phyloP scores from a whole-genome alignment of 2,113 vertebrate genomes.

The Leptodactylus fuscus region DNA sequence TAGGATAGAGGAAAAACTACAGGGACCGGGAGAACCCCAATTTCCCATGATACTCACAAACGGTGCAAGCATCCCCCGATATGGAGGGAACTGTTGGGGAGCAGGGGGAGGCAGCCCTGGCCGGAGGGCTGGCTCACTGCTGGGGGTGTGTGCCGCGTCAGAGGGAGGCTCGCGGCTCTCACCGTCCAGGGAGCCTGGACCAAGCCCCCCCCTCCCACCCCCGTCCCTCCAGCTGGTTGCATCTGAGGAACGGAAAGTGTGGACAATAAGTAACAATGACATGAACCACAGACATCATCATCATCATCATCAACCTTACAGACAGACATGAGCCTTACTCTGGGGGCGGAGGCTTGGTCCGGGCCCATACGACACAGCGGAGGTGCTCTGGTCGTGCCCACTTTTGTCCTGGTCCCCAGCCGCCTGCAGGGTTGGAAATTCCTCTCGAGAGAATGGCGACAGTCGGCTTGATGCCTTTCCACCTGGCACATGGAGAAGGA shows the following conservation, averaged over 20 bases:
- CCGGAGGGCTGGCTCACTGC: conserved; percentile 79
- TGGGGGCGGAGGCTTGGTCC: conserved; percentile 98
- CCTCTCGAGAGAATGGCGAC: conserved; percentile 97
- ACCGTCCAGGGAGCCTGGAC: conserved; percentile 73
- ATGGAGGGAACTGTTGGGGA: conserved; percentile 86
- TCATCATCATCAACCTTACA: not conserved
- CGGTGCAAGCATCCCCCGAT: conserved; percentile 89
- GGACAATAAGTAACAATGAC: not conserved
- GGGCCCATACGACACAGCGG: conserved; percentile 96
- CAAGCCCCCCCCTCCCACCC: conserved; percentile 83
- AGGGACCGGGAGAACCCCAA: not conserved
- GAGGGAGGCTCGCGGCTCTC: conserved; percentile 76
- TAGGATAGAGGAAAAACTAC: not conserved
- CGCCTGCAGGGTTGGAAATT: conserved; percentile 98
- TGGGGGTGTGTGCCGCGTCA: conserved; percentile 76
- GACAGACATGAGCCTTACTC: conserved; percentile 73
- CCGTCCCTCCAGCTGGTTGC: conserved; percentile 93
- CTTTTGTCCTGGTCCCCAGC: conserved; percentile 96
- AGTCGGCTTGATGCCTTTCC: conserved; percentile 96
- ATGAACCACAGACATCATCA: not conserved
- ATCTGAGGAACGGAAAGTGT: conserved; percentile 69
- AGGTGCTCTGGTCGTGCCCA: conserved; percentile 94
- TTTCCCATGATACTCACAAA: conserved; percentile 78
- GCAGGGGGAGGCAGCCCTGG: conserved; percentile 78
- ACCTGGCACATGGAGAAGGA: too few relatives aligned